Base-by-base conservation (phyloP, 2,797 vertebrate species). In the Xenops minutus region DNA sequence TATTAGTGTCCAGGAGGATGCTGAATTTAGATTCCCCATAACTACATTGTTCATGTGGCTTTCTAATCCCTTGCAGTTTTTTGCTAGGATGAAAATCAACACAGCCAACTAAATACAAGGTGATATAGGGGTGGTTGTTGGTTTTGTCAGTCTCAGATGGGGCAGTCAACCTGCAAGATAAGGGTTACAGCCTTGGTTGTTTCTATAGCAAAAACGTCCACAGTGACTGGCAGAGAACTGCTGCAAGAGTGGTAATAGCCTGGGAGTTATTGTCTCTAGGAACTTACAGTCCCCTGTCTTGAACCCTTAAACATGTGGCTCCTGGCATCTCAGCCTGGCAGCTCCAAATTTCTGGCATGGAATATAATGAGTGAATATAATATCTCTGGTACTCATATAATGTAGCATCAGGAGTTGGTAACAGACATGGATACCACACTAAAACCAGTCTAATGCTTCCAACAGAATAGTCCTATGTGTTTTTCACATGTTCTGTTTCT, bases 41-140 rank as follows among this genome's bases (percentile, higher is more conserved):
- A 61, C 27, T 46, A 5, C 10, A 14, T 39, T 51, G 29, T 89
- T 51, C 41, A 41, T 0, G 0, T 51, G 32, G 8, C 19, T 21
- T 68, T 81, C 23, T 66, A 62, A 55, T 59, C 17, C 14, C 30
- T 36, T 63, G 23, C 6, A 29, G 9, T 51, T 79, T 79, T 77
- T 7, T 86, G 48, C 52, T 82, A 26, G 32, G 26, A 58, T 44
- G 36, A 76, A 59, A 52, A 56, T 63, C 43, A 49, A 23, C 14
- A 18, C 11, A 29, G 10, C 9, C 10, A 58, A 4, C 59, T 48
- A 73, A 74, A 77, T 75, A 41, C 20, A 63, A 41, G 22, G 6
- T 34, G 8, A 8, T 59, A 15, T 0, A 30, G 13, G 7, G 6
- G 2, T 2, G 3, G 4, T 18, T 54, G 6, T 11, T 85, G 3